Percentiles rank a stretch among this genome's conserved stretches.
Conservation (phyloP, 2,797 vertebrate species). For the Vespertilio murinus region DNA sequence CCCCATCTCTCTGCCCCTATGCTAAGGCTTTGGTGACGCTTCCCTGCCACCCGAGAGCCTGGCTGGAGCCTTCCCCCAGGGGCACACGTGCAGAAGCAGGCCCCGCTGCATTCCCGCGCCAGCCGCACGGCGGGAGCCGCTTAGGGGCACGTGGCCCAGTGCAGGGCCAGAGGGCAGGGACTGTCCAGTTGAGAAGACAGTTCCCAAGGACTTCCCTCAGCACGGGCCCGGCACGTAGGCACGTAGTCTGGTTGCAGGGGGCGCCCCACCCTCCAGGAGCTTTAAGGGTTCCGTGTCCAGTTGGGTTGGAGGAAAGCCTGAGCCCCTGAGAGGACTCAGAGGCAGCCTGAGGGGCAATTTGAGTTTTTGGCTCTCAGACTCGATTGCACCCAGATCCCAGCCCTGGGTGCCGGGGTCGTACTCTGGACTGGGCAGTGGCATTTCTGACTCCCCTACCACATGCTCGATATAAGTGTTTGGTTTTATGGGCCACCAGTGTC, state of each 20-base stretch:
- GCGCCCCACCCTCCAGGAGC: neutral
- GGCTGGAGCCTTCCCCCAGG: neutral
- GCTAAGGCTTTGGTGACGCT: neutral
- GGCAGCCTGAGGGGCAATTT: neutral
- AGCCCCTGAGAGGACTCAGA: neutral
- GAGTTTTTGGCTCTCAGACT: neutral
- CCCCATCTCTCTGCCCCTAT: no score
- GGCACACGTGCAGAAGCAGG: neutral
- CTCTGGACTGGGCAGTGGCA: neutral
- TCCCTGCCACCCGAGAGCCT: neutral
- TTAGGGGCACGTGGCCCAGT: neutral
- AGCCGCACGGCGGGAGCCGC: accelerated
- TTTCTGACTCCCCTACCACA: neutral
- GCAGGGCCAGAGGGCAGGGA: neutral
- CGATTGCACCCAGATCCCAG: neutral
- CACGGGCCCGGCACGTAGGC: no score
- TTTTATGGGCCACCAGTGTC: neutral
- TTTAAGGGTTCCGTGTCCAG: neutral
- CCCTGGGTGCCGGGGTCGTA: neutral
- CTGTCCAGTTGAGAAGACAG: neutral
- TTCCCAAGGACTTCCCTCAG: neutral
- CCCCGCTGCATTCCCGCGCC: neutral
- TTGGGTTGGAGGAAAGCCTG: neutral
- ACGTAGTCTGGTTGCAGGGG: neutral
- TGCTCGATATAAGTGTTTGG: neutral